Evolutionary conservation across 2,888 invertebrate genomes (phyloP).

Genomic region (Drosophila neotestacea): DNA sequence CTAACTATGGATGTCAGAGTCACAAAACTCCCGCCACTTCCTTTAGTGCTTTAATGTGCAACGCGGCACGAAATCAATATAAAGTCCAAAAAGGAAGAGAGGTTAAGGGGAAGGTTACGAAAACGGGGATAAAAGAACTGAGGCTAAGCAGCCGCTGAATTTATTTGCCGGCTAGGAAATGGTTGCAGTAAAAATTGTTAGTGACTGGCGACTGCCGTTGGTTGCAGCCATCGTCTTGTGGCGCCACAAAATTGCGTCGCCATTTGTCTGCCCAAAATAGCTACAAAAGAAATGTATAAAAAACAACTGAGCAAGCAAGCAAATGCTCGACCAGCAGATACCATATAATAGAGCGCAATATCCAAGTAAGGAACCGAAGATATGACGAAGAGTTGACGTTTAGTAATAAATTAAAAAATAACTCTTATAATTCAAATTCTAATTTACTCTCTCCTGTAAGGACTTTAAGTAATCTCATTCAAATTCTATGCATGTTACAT

Average conservation of each 20-base stretch:
- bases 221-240: slow-evolving; percentile 51
- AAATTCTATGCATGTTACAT: no score
- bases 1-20: slow-evolving; percentile 51
- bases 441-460: no score
- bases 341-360: background rate
- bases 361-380: no score
- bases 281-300: slow-evolving; percentile 32
- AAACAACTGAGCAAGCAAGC: background rate
- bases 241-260: slow-evolving; percentile 74
- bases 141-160: slow-evolving; percentile 57
- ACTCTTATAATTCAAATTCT: no score
- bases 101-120: background rate
- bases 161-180: slow-evolving; percentile 66
- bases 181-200: slow-evolving; percentile 70
- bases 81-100: background rate
- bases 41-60: slow-evolving; percentile 56
- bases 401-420: no score
- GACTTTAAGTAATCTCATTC: no score
- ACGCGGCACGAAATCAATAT: slow-evolving; percentile 52
- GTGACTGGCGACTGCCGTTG: slow-evolving; percentile 55
- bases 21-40: slow-evolving; percentile 45
- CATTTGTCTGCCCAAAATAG: slow-evolving; percentile 73
- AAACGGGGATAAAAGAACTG: background rate
- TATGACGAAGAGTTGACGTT: no score
- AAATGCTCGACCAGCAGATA: background rate